Conservation (phyloP, 92 coral and sea anemone species). For the Palythoa grandiflora region DNA sequence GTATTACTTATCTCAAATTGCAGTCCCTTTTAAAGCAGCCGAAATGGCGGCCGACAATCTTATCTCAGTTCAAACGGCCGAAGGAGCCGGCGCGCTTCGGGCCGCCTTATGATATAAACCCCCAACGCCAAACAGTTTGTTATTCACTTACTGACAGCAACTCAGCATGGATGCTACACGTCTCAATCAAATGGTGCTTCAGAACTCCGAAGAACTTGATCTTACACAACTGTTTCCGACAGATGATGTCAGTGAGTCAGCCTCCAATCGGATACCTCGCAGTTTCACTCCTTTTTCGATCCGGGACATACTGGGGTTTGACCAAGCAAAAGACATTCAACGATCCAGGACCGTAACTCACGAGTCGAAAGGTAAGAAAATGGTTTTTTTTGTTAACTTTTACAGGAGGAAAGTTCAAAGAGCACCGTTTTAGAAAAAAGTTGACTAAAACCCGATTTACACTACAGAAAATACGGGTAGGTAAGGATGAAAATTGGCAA, state of each 20-base stretch:
- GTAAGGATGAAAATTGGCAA: no score
- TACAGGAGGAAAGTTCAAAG: neutral
- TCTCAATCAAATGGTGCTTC: neutral
- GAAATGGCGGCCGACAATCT: neutral
- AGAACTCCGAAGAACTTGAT: slow-evolving; percentile 1
- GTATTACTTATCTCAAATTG: neutral
- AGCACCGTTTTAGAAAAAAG: neutral
- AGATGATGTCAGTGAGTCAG: neutral
- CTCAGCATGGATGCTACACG: slow-evolving; percentile 38
- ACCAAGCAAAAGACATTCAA: neutral
- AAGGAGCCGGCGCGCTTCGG: neutral
- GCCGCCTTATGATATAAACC: neutral
- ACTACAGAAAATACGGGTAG: no score
- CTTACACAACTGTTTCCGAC: slow-evolving; percentile 32
- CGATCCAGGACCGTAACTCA: neutral
- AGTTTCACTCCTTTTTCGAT: slow-evolving; percentile 34
- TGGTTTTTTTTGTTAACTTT: neutral
- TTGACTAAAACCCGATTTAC: neutral
- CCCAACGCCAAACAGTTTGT: neutral
- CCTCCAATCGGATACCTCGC: neutral
- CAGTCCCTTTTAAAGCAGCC: neutral
- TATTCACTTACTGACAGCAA: neutral
- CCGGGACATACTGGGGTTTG: slow-evolving; percentile 38
- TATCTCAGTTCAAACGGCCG: neutral
- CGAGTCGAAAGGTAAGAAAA: slow-evolving; percentile 4